Evolutionary conservation across 92 coral and sea anemone species (phyloP).

Genomic region (Epizoanthus ramosus): DNA sequence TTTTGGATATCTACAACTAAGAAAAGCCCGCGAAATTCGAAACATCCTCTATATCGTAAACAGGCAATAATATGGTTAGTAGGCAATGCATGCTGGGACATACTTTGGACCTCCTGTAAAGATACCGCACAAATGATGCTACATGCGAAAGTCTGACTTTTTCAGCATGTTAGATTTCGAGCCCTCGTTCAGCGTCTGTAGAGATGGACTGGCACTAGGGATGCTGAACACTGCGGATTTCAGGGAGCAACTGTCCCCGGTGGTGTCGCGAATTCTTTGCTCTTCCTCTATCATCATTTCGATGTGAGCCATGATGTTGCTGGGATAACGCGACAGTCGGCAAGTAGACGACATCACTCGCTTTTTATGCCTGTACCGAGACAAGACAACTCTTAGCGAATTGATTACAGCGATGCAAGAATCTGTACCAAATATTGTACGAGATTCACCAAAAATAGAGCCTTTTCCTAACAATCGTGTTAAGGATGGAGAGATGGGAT

Average conservation of each 20-base stretch:
- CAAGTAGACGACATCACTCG: not conserved
- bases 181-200: slow-evolving; percentile 31
- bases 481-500: too few relatives aligned
- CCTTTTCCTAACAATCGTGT: too few relatives aligned
- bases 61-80: too few relatives aligned
- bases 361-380: not conserved
- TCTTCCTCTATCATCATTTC: slow-evolving; percentile 33
- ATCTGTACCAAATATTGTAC: too few relatives aligned
- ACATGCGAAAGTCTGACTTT: slow-evolving; percentile 18
- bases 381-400: not conserved
- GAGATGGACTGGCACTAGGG: slow-evolving; percentile 34
- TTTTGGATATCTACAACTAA: too few relatives aligned
- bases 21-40: too few relatives aligned
- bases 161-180: slow-evolving; percentile 30
- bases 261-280: slow-evolving; percentile 9
- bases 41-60: too few relatives aligned
- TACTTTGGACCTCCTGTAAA: too few relatives aligned
- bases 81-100: too few relatives aligned
- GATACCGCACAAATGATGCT: not conserved
- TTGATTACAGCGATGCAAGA: too few relatives aligned
- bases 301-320: slow-evolving; percentile 22
- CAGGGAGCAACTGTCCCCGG: slow-evolving; percentile 26
- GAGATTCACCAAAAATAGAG: too few relatives aligned
- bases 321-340: slow-evolving; percentile 30
- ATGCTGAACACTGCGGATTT: slow-evolving; percentile 36